These are phyloP conservation scores for Varecia variegata DNA, from an alignment of 2,797 vertebrate genomes.

Conservation along the genomic window DNA sequence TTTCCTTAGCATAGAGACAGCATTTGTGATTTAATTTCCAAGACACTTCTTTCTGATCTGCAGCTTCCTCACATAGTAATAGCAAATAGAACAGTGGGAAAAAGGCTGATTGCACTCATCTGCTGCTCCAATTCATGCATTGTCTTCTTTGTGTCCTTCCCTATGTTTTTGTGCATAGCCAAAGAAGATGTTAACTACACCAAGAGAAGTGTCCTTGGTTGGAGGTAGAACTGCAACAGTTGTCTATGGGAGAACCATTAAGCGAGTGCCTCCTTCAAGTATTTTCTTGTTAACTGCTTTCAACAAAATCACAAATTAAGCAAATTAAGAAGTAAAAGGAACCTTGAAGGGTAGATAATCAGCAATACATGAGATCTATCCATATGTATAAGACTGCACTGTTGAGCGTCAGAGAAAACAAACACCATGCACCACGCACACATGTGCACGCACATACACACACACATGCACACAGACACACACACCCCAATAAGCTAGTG, in stretches of 20 bases:
- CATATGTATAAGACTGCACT: not conserved
- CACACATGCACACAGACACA: too few relatives aligned
- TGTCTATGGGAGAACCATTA: not conserved
- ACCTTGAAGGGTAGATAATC: not conserved
- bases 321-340: not conserved
- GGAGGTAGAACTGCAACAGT: not conserved
- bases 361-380: not conserved
- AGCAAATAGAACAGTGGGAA: not conserved
- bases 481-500: not conserved
- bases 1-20: not conserved
- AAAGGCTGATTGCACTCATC: not conserved
- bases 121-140: not conserved
- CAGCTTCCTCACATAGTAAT: not conserved
- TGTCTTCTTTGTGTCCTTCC: not conserved
- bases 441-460: not conserved
- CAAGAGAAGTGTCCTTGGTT: not conserved
- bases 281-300: slow-evolving; percentile 7
- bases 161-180: not conserved
- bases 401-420: not conserved
- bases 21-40: slow-evolving; percentile 20
- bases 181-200: not conserved
- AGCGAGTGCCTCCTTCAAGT: not conserved
- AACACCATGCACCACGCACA: not conserved
- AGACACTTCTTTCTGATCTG: not conserved
- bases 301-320: slow-evolving; percentile 44